Evolutionary conservation across 2,888 invertebrate species (phyloP).

Genomic region (Hypsopygia costalis): DNA sequence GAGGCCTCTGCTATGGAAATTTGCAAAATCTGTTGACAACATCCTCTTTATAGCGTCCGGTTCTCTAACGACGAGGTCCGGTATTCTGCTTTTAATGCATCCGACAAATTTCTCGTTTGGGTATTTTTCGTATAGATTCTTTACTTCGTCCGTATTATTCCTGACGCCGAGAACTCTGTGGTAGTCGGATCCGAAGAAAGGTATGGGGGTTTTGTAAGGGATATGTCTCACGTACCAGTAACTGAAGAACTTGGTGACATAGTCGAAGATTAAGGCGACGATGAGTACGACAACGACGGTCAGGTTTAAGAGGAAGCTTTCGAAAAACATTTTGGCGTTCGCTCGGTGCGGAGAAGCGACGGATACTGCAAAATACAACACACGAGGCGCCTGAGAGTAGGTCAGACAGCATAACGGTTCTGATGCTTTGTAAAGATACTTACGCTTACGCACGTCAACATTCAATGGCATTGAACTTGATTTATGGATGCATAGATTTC

Average conservation of each 20-base stretch:
- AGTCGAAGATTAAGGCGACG: conserved; percentile 59
- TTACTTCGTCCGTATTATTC: conserved; percentile 58
- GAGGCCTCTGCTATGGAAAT: conserved; percentile 73
- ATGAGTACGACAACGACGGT: conserved; percentile 47
- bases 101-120: conserved; percentile 61
- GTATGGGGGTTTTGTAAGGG: conserved; percentile 55
- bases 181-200: conserved; percentile 67
- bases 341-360: conserved; percentile 40
- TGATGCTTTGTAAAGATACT: conserved; percentile 18
- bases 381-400: conserved; percentile 39
- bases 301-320: conserved; percentile 65
- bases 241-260: conserved; percentile 71
- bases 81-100: conserved; percentile 63
- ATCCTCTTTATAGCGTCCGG: conserved; percentile 64
- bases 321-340: conserved; percentile 73
- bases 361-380: conserved; percentile 39
- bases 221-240: conserved; percentile 72
- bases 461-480: conserved; percentile 42
- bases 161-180: conserved; percentile 55
- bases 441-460: conserved; percentile 15
- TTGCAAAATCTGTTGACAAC: conserved; percentile 67
- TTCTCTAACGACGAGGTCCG: conserved; percentile 68
- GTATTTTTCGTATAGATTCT: conserved; percentile 46
- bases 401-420: conserved; percentile 69
- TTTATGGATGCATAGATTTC: neutral